Conservation (phyloP, 2,888 invertebrate species). For the Cheilosia vulpina region DNA sequence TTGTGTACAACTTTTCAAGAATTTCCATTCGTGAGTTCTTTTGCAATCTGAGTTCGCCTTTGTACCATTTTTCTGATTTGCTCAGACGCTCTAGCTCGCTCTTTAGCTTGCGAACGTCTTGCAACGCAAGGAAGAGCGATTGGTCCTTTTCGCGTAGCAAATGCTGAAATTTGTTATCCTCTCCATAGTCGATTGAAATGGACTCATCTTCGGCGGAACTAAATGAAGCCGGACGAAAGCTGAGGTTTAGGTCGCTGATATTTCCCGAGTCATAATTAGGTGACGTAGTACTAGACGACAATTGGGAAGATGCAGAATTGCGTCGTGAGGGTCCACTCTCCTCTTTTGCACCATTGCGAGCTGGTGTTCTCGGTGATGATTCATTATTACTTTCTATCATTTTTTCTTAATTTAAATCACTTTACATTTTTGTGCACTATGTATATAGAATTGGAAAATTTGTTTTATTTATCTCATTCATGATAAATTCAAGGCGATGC, state of each 20-base stretch:
- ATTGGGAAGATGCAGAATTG: constrained; percentile 57
- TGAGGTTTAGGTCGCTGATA: constrained; percentile 60
- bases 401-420: constrained; percentile 24
- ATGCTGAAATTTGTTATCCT: constrained; percentile 45
- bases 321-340: constrained; percentile 47
- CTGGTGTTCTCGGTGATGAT: constrained; percentile 6
- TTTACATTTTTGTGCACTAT: constrained; percentile 1
- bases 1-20: constrained; percentile 81
- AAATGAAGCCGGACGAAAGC: constrained; percentile 32
- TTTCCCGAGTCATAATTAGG: constrained; percentile 75
- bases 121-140: constrained; percentile 78
- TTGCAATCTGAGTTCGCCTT: constrained; percentile 80
- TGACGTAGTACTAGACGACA: constrained; percentile 48
- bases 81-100: constrained; percentile 81
- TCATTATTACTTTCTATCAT: constrained; percentile 42
- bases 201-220: constrained; percentile 67
- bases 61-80: constrained; percentile 83
- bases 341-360: constrained; percentile 13
- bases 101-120: constrained; percentile 79
- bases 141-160: constrained; percentile 75
- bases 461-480: constrained; percentile 4
- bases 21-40: constrained; percentile 80
- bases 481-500: not conserved
- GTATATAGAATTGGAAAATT: no score
- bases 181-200: constrained; percentile 15